Evolutionary conservation across 1,140 invertebrate genomes (phyloP), one percentile per base, ranked within the genome.

Genomic region (Dendrolimus kikuchii): DNA sequence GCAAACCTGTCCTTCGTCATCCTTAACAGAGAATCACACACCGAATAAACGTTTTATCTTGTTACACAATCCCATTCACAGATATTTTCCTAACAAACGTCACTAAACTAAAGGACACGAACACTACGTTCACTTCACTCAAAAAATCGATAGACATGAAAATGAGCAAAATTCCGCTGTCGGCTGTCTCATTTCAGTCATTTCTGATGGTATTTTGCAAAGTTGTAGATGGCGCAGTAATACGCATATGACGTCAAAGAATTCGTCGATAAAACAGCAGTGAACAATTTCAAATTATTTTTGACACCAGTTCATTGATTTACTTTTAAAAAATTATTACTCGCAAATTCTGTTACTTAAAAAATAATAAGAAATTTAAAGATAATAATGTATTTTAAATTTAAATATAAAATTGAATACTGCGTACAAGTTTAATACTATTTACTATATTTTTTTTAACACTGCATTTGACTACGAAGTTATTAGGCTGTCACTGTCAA

Each of bases 1-100:
- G 95, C 95, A 92, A 98, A 95, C 93, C 96, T 96, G 92, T 98
- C 96, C 92, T 98, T 98, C 88, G 96, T 97, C 96, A 98, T 98
- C 89, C 90, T 93, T 88, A 89, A 87, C 83, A 88, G 80, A 83
- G 80, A 86, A 88, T 87, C 88, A 88, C 90, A 89, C 89, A 89
- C 87, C 86, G 87, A 88, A 78, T 85, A 88, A 86, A 87, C 83
- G 81, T 89, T 88, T 87, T 84, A 81, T 86, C 88, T 89, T 86
- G 88, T 87, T 90, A 90, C 89, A 90, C 90, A 92, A 92, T 93
- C 91, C 91, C 91, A 93, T 93, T 92, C 91, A 93, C 92, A 85
- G 88, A 89, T 90, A 90, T 90, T 90, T 90, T 90, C 89, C 90
- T 91, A 82, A 74, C 88, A 89, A 92, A 90, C 89, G 88, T 89